Base-by-base conservation (phyloP, 2,797 vertebrate species). In the Pyrocephalus nanus region DNA sequence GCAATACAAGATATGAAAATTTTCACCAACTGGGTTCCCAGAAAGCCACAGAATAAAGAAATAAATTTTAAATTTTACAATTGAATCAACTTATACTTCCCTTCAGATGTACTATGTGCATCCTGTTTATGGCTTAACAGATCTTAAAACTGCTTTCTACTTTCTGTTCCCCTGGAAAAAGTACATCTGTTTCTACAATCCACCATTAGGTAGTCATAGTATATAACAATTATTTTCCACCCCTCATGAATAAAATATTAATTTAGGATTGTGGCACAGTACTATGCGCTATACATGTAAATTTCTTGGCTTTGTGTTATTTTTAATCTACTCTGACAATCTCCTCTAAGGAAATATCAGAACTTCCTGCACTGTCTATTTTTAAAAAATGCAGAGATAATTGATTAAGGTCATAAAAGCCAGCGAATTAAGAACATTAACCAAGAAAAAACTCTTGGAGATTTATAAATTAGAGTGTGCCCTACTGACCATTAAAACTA, bases 361-460 rank as follows among this genome's bases (percentile, higher is more conserved):
- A 27, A 71, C 34, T 90, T 88, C 38, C 38, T 85, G 53, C 27
- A 54, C 2, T 62, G 94, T 66, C 47, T 76, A 47, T 30, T 92
- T 90, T 84, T 82, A 88, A 43, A 92, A 90, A 76, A 84, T 30
- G 74, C 12, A 62, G 6, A 86, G 27, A 58, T 4, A 93, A 78
- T 92, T 84, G 73, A 94, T 93, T 82, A 0, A 4, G 60, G 51
- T 86, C 43, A 70, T 88, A 85, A 81, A 95, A 86, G 43, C 58
- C 67, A 55, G 67, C 40, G 16, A 77, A 89, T 85, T 95, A 86
- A 92, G 84, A 84, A 79, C 48, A 92, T 74, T 72, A 88, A 57
- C 40, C 29, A 65, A 90, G 54, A 61, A 92, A 91, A 66, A 47
- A 57, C 22, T 55, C n/a, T 32, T 80, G 66, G 32, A 80, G 55